Conservation (phyloP, 2,797 vertebrate species). For the Gallirallus australis region DNA sequence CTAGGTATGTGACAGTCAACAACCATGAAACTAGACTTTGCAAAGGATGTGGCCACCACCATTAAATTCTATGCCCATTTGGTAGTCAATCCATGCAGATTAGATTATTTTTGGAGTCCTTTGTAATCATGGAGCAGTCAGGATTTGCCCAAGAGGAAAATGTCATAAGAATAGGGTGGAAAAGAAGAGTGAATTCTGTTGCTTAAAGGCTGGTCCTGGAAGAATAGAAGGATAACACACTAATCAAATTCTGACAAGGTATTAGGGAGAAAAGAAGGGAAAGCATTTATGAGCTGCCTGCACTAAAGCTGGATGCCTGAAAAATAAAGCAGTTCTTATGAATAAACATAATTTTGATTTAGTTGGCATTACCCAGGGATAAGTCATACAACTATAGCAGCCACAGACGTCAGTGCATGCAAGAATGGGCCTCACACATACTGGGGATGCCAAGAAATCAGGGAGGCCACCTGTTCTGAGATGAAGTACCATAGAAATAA, state of each 20-base stretch:
- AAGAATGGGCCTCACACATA: background rate
- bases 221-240: background rate
- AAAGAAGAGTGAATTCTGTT: background rate
- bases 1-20: background rate
- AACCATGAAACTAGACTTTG: background rate
- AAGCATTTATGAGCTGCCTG: conserved; percentile 15
- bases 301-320: background rate
- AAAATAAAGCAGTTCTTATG: conserved; percentile 28
- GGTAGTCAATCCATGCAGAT: background rate
- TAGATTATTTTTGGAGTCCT: background rate
- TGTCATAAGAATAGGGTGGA: background rate
- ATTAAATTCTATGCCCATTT: background rate
- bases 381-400: conserved; percentile 19
- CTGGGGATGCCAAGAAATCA: conserved; percentile 1
- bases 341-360: conserved; percentile 21
- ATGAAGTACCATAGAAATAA: background rate
- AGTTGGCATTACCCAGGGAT: conserved; percentile 7
- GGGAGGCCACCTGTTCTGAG: background rate
- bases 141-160: conserved; percentile 6
- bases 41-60: background rate
- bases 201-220: background rate
- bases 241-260: conserved; percentile 31
- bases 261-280: conserved; percentile 30
- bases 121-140: background rate
- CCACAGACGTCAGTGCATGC: background rate